Evolutionary conservation across 2,113 vertebrate species (phyloP).

Genomic region (Leucoraja erinaceus): DNA sequence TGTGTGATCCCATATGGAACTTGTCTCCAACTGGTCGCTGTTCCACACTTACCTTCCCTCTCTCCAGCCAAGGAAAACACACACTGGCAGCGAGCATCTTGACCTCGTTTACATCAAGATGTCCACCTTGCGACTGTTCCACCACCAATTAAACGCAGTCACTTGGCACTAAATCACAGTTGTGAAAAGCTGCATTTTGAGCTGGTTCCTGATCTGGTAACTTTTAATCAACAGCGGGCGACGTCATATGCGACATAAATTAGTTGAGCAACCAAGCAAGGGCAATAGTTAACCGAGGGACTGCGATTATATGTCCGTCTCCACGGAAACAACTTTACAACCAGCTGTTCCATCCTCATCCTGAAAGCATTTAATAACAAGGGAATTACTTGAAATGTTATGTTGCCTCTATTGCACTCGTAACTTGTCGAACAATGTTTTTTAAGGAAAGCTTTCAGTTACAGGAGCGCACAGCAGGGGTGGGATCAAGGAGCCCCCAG

Average conservation of each 20-base stretch:
- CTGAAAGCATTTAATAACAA: background rate
- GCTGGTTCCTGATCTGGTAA: background rate
- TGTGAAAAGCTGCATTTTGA: background rate
- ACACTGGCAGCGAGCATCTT: background rate
- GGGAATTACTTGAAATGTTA: background rate
- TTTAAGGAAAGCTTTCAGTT: no score
- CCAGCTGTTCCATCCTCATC: background rate
- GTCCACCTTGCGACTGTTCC: background rate
- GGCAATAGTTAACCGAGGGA: background rate
- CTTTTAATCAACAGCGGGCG: background rate
- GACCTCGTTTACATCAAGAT: background rate
- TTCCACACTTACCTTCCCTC: background rate
- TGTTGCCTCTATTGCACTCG: background rate
- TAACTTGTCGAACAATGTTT: background rate
- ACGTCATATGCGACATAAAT: background rate
- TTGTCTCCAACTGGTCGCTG: background rate
- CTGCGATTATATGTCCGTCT: background rate
- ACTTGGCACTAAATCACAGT: background rate
- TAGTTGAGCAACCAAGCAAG: background rate
- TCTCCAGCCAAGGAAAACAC: background rate
- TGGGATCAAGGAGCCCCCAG: no score
- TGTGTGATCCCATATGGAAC: background rate
- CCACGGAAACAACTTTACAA: background rate
- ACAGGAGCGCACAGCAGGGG: no score
- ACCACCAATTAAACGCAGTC: background rate